Conservation (phyloP, 1,140 invertebrate species). For the Anadara kagoshimensis region DNA sequence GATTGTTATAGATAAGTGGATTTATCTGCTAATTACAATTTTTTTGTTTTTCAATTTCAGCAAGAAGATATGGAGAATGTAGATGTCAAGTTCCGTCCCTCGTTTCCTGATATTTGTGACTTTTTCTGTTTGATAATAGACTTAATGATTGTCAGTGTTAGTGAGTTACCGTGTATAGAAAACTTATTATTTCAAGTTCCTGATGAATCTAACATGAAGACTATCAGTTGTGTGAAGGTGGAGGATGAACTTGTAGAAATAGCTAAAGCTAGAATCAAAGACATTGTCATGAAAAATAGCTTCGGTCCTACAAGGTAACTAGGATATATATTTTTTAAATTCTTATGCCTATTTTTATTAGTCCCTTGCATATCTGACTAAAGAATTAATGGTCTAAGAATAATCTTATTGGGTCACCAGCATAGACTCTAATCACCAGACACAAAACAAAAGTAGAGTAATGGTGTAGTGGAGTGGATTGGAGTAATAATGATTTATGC, state of each 20-base stretch:
- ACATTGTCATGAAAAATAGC: constrained; percentile 78
- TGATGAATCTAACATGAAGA: constrained; percentile 56
- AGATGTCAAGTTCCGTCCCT: constrained; percentile 64
- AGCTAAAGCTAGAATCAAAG: constrained; percentile 74
- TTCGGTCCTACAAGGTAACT: constrained; percentile 77
- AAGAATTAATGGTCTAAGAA: too few species aligned
- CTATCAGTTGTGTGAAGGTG: constrained; percentile 60
- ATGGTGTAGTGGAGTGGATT: too few species aligned
- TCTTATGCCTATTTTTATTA: background rate
- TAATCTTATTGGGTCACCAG: too few species aligned
- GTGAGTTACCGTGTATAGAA: constrained; percentile 66
- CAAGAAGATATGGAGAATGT: constrained; percentile 59
- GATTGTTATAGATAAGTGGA: too few species aligned
- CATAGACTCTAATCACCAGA: too few species aligned
- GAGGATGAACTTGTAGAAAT: constrained; percentile 66
- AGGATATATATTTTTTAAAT: background rate
- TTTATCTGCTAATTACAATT: background rate
- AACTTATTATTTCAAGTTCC: constrained; percentile 64
- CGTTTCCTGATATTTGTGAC: constrained; percentile 64
- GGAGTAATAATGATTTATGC: too few species aligned
- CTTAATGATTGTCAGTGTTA: constrained; percentile 66
- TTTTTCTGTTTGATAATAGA: constrained; percentile 70
- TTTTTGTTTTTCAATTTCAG: constrained; percentile 38
- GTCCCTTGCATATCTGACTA: background rate
- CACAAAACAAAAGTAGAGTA: too few species aligned